Percentiles rank a stretch among this genome's conserved stretches.
Conservation (phyloP, 2,113 vertebrate genomes). For the Silurus asotus region DNA sequence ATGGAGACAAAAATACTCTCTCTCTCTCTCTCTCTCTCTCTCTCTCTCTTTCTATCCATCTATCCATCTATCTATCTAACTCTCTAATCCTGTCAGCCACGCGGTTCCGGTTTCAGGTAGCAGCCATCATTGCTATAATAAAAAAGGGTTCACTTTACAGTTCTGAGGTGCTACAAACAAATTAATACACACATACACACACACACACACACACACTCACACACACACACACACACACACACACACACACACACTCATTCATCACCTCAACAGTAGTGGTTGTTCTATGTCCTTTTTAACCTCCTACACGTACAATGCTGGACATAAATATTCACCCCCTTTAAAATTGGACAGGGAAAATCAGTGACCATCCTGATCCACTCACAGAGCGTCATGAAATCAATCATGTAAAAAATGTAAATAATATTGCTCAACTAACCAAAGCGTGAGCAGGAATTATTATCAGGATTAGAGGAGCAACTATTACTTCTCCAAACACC, state of each 20-base stretch:
- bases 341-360: not conserved
- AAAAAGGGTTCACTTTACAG: slow-evolving; percentile 47
- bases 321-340: not conserved
- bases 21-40: not conserved
- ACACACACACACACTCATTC: slow-evolving; percentile 2
- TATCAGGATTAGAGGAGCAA: no score
- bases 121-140: slow-evolving; percentile 45
- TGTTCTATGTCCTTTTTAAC: not conserved
- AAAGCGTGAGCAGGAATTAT: not conserved
- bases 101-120: slow-evolving; percentile 42
- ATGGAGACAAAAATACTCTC: slow-evolving; percentile 44
- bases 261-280: not conserved
- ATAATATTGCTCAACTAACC: not conserved
- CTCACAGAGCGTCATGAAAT: not conserved
- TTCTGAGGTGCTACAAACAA: slow-evolving; percentile 44
- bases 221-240: slow-evolving; percentile 8
- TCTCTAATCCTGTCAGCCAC: slow-evolving; percentile 38
- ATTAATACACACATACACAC: slow-evolving; percentile 41
- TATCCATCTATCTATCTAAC: not conserved
- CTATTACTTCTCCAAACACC: not conserved
- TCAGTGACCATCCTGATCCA: not conserved
- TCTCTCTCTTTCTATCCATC: not conserved
- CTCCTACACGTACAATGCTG: not conserved
- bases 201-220: not conserved
- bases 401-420: not conserved